A percentile compares a stretch with the other conserved stretches of the same genome.
These are phyloP conservation scores for Melanotaenia pygmaea DNA, from an alignment of 2,797 vertebrate species.

Conservation along the genomic window DNA sequence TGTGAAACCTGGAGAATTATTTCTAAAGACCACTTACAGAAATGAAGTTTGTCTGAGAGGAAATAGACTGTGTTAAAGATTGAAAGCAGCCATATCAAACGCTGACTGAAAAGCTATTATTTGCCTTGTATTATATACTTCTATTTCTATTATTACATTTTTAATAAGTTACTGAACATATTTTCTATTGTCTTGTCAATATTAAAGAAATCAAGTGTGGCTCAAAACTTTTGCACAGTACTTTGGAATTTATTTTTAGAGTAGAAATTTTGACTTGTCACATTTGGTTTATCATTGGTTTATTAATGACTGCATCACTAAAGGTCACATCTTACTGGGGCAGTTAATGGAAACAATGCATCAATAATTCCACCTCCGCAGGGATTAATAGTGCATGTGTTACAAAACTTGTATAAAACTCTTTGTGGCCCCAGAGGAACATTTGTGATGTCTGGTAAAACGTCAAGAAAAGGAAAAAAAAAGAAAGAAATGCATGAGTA, in stretches of 20 bases:
- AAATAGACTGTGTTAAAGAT: too few relatives aligned
- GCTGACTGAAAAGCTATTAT: too few relatives aligned
- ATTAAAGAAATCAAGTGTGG: not conserved
- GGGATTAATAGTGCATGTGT: not conserved
- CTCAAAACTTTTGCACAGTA: not conserved
- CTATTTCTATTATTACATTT: not conserved
- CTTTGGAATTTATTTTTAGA: too few relatives aligned
- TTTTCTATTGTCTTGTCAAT: not conserved
- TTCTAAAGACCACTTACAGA: too few relatives aligned
- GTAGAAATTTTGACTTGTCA: not conserved
- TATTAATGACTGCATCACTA: not conserved
- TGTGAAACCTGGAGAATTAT: too few relatives aligned
- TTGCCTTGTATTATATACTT: too few relatives aligned
- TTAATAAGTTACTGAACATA: not conserved
- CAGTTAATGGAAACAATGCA: not conserved
- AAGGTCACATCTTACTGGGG: not conserved
- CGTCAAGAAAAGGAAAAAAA: not conserved
- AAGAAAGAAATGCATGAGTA: not conserved
- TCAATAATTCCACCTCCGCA: too few relatives aligned
- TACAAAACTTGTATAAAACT: not conserved
- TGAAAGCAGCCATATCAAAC: too few relatives aligned
- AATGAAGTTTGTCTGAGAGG: too few relatives aligned
- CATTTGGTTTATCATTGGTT: not conserved
- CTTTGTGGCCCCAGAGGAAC: not conserved
- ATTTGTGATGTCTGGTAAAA: constrained; percentile 1